phyloP scores from a whole-genome alignment of 2,888 invertebrate genomes.

The Athripsodes cinereus region DNA sequence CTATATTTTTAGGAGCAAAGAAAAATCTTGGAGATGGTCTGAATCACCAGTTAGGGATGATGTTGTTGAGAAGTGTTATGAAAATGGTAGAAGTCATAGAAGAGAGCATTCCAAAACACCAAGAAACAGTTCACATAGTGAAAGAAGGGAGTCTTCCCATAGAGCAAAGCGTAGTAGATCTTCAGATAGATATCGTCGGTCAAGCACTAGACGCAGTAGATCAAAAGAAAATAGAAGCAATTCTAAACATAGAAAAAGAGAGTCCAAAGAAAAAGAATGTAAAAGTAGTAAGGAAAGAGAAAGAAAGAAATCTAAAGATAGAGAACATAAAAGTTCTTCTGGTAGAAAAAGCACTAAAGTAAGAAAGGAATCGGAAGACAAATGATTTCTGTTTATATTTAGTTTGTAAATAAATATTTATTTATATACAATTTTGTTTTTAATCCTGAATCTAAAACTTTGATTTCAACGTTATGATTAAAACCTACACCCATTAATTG shows the following conservation, averaged over 20 bases:
- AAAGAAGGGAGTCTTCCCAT: background rate
- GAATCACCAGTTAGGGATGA: slow-evolving; percentile 13
- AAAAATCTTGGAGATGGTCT: slow-evolving; percentile 27
- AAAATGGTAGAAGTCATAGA: background rate
- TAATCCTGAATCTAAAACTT: too few species aligned
- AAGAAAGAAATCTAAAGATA: too few species aligned
- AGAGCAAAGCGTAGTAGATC: background rate
- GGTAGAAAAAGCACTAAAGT: too few species aligned
- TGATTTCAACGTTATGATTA: too few species aligned
- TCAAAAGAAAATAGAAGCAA: background rate
- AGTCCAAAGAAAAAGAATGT: background rate
- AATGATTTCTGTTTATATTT: too few species aligned
- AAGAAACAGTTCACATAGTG: background rate
- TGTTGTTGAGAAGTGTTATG: background rate
- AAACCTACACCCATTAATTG: too few species aligned
- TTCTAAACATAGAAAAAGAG: background rate
- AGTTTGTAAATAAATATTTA: too few species aligned
- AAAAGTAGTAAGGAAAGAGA: too few species aligned
- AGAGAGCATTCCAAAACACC: slow-evolving; percentile 1
- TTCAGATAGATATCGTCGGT: background rate
- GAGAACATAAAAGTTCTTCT: too few species aligned
- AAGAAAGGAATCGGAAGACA: too few species aligned
- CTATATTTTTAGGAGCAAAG: slow-evolving; percentile 20
- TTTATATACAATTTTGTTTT: too few species aligned
- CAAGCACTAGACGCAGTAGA: background rate